Evolutionary conservation across 2,888 invertebrate genomes (phyloP).

Genomic region (Fabriciana adippe): DNA sequence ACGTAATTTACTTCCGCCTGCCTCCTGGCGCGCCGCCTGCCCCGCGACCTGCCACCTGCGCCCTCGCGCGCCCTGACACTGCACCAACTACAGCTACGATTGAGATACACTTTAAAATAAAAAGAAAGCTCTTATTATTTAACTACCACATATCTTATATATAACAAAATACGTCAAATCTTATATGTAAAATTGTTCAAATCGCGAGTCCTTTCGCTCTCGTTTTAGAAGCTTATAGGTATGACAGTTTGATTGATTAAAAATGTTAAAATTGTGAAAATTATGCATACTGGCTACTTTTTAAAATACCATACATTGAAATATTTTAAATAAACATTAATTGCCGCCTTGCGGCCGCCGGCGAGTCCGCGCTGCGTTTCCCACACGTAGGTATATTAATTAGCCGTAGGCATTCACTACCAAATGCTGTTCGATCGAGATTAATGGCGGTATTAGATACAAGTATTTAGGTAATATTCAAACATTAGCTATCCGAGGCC

Average conservation of each 20-base stretch:
- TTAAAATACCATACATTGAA: constrained; percentile 26
- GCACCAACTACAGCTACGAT: too few species aligned
- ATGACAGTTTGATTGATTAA: constrained; percentile 5
- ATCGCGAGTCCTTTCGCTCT: too few species aligned
- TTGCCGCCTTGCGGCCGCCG: constrained; percentile 4
- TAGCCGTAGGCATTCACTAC: constrained; percentile 37
- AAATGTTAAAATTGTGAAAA: constrained; percentile 24
- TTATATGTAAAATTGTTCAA: too few species aligned
- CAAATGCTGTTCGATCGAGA: constrained; percentile 37
- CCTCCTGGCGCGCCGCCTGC: constrained; percentile 27
- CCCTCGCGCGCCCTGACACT: not conserved
- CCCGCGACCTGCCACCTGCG: constrained; percentile 16
- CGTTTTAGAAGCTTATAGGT: not conserved
- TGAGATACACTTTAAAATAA: too few species aligned
- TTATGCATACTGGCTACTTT: constrained; percentile 25
- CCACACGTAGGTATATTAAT: constrained; percentile 41
- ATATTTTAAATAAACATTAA: constrained; percentile 30
- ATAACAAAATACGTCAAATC: too few species aligned
- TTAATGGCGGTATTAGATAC: constrained; percentile 42
- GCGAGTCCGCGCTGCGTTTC: constrained; percentile 31
- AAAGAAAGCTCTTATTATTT: too few species aligned
- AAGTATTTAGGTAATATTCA: constrained; percentile 41
- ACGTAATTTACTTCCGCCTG: constrained; percentile 63
- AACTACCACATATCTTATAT: too few species aligned
- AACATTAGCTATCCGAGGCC: constrained; percentile 40